A percentile compares a stretch with the other conserved stretches of the same genome.
Evolutionary conservation across 2,113 vertebrate genomes (phyloP).

Genomic region (Amphiprion percula): DNA sequence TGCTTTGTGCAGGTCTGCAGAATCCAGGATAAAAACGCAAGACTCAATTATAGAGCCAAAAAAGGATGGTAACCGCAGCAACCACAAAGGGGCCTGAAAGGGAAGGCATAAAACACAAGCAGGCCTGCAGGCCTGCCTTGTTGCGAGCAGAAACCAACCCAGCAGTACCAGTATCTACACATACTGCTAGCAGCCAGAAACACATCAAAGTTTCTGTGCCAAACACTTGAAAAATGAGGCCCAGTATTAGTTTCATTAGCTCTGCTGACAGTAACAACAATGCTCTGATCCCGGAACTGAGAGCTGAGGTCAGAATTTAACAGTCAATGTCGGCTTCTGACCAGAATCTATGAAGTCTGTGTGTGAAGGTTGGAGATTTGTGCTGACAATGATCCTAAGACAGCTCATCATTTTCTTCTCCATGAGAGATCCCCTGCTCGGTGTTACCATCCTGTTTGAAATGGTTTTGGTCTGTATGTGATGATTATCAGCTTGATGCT

Average conservation of each 20-base stretch:
- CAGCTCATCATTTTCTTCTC: too few species aligned
- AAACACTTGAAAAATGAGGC: constrained; percentile 36
- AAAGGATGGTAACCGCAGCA: constrained; percentile 77
- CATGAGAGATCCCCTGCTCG: too few species aligned
- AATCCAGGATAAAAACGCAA: constrained; percentile 77
- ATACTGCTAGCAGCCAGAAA: constrained; percentile 27
- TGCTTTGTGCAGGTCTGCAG: constrained; percentile 84
- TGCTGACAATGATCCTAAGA: too few species aligned
- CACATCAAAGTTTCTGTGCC: constrained; percentile 1
- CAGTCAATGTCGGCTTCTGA: too few species aligned
- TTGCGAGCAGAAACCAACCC: constrained; percentile 23
- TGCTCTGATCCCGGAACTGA: too few species aligned
- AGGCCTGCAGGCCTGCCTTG: constrained; percentile 37
- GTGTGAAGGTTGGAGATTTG: too few species aligned
- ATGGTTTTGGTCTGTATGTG: too few species aligned
- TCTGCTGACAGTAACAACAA: too few species aligned
- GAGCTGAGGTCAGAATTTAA: too few species aligned
- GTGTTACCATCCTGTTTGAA: too few species aligned
- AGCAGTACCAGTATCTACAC: background rate
- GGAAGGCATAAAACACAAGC: constrained; percentile 62
- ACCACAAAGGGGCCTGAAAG: constrained; percentile 75
- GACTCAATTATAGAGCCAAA: constrained; percentile 78
- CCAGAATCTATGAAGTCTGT: too few species aligned
- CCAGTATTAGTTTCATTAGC: background rate
- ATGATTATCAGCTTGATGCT: too few species aligned